Percentiles rank a stretch among this genome's conserved stretches.
Conservation (phyloP, 2,888 invertebrate genomes). For the Neuroscelio doddi region DNA sequence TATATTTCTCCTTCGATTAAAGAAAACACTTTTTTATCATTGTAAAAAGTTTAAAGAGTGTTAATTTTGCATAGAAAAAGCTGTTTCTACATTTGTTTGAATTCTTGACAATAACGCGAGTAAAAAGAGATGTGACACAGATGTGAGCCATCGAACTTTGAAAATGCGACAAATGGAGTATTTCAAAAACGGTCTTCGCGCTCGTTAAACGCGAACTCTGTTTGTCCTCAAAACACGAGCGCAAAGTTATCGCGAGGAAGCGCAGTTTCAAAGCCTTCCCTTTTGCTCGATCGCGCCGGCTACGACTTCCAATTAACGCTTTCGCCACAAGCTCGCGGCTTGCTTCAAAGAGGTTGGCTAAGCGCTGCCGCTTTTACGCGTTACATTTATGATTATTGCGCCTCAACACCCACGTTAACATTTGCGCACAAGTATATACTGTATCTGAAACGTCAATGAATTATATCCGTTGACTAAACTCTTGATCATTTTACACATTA, state of each 20-base stretch:
- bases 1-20: too few relatives aligned
- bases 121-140: too few relatives aligned
- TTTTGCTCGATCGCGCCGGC: slow-evolving; percentile 55
- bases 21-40: too few relatives aligned
- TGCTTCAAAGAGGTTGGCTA: slow-evolving; percentile 56
- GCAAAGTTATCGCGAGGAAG: slow-evolving; percentile 45
- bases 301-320: slow-evolving; percentile 65
- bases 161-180: slow-evolving; percentile 5
- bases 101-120: too few relatives aligned
- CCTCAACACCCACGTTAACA: slow-evolving; percentile 30
- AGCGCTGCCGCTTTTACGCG: slow-evolving; percentile 50
- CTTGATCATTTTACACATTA: too few relatives aligned
- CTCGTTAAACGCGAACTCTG: slow-evolving; percentile 34
- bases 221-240: slow-evolving; percentile 54
- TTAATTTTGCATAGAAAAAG: too few relatives aligned
- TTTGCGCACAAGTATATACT: too few relatives aligned
- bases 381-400: slow-evolving; percentile 40
- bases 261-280: slow-evolving; percentile 56
- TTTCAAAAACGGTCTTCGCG: slow-evolving; percentile 8
- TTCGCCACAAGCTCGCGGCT: slow-evolving; percentile 50
- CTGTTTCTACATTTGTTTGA: too few relatives aligned
- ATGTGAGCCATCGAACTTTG: slow-evolving; percentile 11
- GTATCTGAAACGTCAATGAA: too few relatives aligned
- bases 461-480: too few relatives aligned
- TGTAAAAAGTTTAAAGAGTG: too few relatives aligned